Evolutionary conservation across 2,113 vertebrate genomes (phyloP).

Genomic region (Heterotilapia buettikoferi): DNA sequence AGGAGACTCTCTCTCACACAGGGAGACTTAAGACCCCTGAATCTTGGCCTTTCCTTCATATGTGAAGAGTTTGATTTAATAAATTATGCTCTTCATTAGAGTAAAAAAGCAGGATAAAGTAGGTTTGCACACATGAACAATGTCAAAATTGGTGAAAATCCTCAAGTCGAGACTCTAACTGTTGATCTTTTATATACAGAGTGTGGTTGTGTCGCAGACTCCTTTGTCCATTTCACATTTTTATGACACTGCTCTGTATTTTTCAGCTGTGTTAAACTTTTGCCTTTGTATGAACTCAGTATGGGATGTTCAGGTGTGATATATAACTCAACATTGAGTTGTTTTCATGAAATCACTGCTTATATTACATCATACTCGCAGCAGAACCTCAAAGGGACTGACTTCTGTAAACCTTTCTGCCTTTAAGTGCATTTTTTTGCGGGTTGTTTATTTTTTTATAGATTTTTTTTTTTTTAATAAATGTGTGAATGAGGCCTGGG

Average conservation of each 20-base stretch:
- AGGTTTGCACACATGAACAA: background rate
- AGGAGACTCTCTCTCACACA: background rate
- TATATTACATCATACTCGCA: background rate
- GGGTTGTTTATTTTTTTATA: background rate
- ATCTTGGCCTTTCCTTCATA: background rate
- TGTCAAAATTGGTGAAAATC: background rate
- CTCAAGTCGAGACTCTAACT: background rate
- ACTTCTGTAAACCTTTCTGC: background rate
- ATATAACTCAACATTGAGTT: background rate
- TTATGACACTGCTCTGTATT: background rate
- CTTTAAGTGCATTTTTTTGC: background rate
- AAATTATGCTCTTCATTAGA: background rate
- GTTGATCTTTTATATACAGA: background rate
- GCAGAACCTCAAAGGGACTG: background rate
- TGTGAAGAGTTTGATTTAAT: background rate
- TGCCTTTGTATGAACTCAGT: background rate
- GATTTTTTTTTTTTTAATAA: background rate
- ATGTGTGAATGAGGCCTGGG: background rate
- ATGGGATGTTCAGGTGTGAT: background rate
- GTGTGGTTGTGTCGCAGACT: background rate
- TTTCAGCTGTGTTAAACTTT: background rate
- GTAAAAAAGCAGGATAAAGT: background rate
- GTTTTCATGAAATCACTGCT: background rate
- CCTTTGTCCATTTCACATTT: background rate
- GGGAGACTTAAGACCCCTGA: background rate